Evolutionary conservation across 2,797 vertebrate genomes (phyloP), one percentile per base, ranked within the genome.

Genomic region (Melanotaenia nigrans): DNA sequence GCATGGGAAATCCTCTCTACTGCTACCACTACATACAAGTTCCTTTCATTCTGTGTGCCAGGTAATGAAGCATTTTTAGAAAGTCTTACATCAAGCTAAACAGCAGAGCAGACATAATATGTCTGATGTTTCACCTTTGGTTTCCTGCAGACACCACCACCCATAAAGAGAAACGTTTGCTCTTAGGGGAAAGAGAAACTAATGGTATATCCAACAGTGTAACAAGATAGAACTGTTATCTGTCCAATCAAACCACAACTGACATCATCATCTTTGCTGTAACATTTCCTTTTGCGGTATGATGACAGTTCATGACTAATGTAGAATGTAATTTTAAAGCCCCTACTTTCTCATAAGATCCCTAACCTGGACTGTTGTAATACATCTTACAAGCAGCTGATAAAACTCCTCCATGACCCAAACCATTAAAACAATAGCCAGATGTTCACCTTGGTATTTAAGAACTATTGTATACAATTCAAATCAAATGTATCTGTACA

Each of bases 351-450:
- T 10, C 74, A 53, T 25, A 47, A 51, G 79, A 70, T 90, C 86
- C 92, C 91, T 90, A 89, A 89, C 72, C 84, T 79, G 77, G 78
- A 75, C 71, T 68, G 83, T 90, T 83, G 88, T 88, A 90, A 92
- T 85, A 79, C 18, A 65, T 90, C 93, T 94, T 91, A 93, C 94
- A 94, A 91, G 93, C 92, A 94, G 93, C 94, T 94, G 94, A 93
- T 91, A 89, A 90, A 78, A 6, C 76, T 73, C 59, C 69, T 76
- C 81, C 81, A 69, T 57, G 33, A 45, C 67, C 10, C 71, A 36
- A 54, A 14, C 58, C 28, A 7, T n/a, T 1, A 47, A 51, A 77
- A 63, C 65, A 55, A 38, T 62, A 1, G 35, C 66, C 68, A 67
- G 60, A 67, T 36, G 32, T 32, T 36, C 16, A 47, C 47, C 8